Base-by-base conservation (phyloP, 92 coral and sea anemone genomes). In the Phenganax stokvisi region DNA sequence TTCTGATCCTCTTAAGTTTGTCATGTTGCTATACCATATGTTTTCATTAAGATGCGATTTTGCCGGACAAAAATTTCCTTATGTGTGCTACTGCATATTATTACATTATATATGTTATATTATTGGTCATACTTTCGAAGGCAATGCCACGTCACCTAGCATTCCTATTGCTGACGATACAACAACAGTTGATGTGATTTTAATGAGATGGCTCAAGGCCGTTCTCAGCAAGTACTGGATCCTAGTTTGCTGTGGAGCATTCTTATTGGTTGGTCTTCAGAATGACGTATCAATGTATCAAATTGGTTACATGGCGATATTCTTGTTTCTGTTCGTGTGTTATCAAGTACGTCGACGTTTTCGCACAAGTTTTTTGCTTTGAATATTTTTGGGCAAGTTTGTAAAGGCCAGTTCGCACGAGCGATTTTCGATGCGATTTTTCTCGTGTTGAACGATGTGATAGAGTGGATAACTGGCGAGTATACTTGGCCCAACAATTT, bases 221-320 rank as follows among this genome's bases (percentile, higher is more conserved):
- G 90, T 96, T 67, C 89, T 96, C 15, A 97, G 97, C 55, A 96
- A 96, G 87, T 96, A 96, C 92, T 96, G 99, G 99, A 96, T 96
- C 59, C 82, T 96, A 66, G 87, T 96, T 51, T 96, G 99, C 87
- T 96, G 99, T 84, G 97, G 99, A 12, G 97, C 99, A 12, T 96
- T 96, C 86, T 84, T 96, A 85, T 85, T 96, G 91, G 99, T 96
- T 67, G 93, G 97, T 84, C 89, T 96, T 27, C 99, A 96, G 84
- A 92, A 92, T 81, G 92, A 96, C 75, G 99, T 96, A 63, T 96
- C 99, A 3, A 90, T 96, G 76, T 96, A 96, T 74, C 99, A 96
- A 79, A 96, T 96, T 44, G 91, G 97, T 25, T 96, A 96, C 90
- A 96, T 96, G 99, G 97, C 96, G 9, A 96, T 96, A 75, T 96